These are phyloP conservation scores for Tenebrio molitor DNA, from an alignment of 1,140 invertebrate species.

Conservation along the genomic window DNA sequence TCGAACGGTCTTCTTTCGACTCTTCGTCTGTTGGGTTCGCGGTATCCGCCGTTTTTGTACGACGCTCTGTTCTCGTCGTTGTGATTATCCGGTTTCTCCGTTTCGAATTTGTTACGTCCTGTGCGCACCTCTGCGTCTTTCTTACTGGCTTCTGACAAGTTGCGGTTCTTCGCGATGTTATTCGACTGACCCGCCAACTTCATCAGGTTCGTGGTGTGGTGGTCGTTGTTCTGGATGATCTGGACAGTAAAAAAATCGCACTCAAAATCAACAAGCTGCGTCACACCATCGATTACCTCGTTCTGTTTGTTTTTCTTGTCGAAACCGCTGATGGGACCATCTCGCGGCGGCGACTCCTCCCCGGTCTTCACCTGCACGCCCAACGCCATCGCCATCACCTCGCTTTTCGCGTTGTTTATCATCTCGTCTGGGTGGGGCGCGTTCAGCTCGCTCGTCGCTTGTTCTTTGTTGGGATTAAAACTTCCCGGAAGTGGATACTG, in stretches of 20 bases:
- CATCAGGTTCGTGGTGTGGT: conserved; percentile 46
- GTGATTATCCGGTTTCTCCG: conserved; percentile 55
- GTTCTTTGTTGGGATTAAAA: conserved; percentile 50
- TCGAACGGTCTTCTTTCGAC: conserved; percentile 11
- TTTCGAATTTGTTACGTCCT: conserved; percentile 62
- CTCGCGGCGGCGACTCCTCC: conserved; percentile 60
- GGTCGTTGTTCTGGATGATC: neutral
- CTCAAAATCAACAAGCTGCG: neutral
- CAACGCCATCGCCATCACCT: conserved; percentile 66
- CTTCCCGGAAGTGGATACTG: conserved; percentile 63
- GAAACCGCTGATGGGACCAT: conserved; percentile 59
- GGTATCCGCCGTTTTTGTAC: conserved; percentile 11
- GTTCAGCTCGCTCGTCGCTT: conserved; percentile 1
- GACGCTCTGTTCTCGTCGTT: conserved; percentile 39
- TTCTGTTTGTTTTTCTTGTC: conserved; percentile 46
- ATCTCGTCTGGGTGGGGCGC: conserved; percentile 47
- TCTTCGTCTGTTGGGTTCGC: conserved; percentile 15
- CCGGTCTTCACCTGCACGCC: conserved; percentile 67
- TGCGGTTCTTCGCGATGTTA: conserved; percentile 1
- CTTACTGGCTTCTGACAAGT: conserved; percentile 31
- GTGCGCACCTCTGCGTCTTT: conserved; percentile 46
- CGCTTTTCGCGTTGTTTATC: conserved; percentile 59
- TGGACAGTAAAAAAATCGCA: neutral
- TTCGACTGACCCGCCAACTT: conserved; percentile 53
- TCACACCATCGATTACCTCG: neutral